phyloP scores from a whole-genome alignment of 2,113 vertebrate genomes.

The Seriola aureovittata region DNA sequence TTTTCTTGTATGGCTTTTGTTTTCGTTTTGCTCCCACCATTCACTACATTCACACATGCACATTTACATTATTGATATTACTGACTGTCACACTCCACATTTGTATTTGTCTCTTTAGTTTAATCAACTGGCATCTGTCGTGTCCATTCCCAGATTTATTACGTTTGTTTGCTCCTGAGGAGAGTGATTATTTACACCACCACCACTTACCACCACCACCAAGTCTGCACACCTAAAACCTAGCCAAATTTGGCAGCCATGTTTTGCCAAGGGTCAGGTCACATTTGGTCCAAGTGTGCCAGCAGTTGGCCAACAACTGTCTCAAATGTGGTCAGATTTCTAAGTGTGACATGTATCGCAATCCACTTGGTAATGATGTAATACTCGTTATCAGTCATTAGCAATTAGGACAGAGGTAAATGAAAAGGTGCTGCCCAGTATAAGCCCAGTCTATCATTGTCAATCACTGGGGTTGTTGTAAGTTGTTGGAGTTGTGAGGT shows the following conservation, averaged over 20 bases:
- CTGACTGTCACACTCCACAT: too few relatives aligned
- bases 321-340: background rate
- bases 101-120: too few relatives aligned
- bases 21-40: too few relatives aligned
- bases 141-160: too few relatives aligned
- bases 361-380: background rate
- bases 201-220: background rate
- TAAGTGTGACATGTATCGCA: background rate
- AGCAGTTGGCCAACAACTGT: background rate
- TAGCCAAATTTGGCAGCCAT: background rate
- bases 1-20: too few relatives aligned
- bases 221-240: background rate
- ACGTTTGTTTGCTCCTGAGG: too few relatives aligned
- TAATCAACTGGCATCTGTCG: too few relatives aligned
- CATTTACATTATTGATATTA: too few relatives aligned
- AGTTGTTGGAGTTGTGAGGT: constrained; percentile 12
- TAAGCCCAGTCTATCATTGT: constrained; percentile 5
- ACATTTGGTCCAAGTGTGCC: background rate
- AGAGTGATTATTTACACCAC: background rate
- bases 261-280: background rate
- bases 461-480: constrained; percentile 20
- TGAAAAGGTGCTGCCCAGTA: constrained; percentile 15
- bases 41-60: too few relatives aligned
- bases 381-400: background rate
- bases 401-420: background rate